Evolutionary conservation across 2,888 invertebrate genomes (phyloP).

Genomic region (Spilosoma lubricipeda): DNA sequence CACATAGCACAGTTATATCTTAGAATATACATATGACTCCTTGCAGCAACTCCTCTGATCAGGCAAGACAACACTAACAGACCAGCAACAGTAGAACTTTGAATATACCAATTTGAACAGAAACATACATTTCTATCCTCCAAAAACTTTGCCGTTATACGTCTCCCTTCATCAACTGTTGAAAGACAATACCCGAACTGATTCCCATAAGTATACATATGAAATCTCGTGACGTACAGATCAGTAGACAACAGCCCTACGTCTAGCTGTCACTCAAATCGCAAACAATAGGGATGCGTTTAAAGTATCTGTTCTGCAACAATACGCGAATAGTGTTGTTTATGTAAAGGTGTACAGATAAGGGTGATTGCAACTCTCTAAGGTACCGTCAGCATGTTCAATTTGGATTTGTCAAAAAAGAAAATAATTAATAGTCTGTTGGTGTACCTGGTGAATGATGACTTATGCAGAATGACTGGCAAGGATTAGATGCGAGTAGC

Average conservation of each 20-base stretch:
- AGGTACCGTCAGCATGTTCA: slow-evolving; percentile 61
- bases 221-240: slow-evolving; percentile 40
- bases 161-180: slow-evolving; percentile 4
- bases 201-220: slow-evolving; percentile 5
- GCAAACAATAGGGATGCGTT: slow-evolving; percentile 69
- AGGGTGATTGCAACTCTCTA: slow-evolving; percentile 70
- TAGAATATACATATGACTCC: no score
- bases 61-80: no score
- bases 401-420: not conserved
- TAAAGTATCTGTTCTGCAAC: slow-evolving; percentile 67
- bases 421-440: no score
- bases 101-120: not conserved
- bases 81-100: not conserved
- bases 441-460: no score
- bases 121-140: not conserved
- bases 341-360: slow-evolving; percentile 66
- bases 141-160: not conserved
- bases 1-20: no score
- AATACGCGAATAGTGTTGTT: slow-evolving; percentile 56
- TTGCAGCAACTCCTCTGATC: no score
- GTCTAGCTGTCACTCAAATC: slow-evolving; percentile 75
- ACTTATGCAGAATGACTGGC: no score
- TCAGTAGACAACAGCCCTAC: slow-evolving; percentile 61
- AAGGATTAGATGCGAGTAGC: no score
- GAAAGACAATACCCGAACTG: slow-evolving; percentile 8